Percentiles rank a stretch among this genome's conserved stretches.
These are phyloP conservation scores for Pelodytes ibericus DNA, from an alignment of 2,797 vertebrate species.

Conservation along the genomic window DNA sequence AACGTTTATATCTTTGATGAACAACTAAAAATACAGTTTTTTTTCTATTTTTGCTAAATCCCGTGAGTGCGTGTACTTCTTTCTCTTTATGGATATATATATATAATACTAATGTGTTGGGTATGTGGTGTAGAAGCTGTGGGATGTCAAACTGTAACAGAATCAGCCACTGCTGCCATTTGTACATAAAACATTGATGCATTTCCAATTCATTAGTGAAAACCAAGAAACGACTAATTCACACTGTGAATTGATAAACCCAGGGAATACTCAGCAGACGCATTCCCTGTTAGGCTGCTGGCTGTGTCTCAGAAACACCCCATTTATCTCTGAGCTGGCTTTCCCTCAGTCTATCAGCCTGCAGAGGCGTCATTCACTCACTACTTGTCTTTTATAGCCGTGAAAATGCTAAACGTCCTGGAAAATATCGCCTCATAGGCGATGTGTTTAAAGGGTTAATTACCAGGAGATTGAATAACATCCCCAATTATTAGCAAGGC, in stretches of 20 bases:
- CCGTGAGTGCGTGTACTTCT: no score
- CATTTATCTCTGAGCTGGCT: constrained; percentile 27
- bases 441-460: constrained; percentile 33
- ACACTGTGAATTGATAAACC: constrained; percentile 27
- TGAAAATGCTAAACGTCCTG: background rate
- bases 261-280: constrained; percentile 1
- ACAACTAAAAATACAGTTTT: no score
- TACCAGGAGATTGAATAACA: constrained; percentile 17
- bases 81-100: no score
- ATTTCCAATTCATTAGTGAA: constrained; percentile 39
- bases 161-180: constrained; percentile 21
- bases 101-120: no score
- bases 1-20: no score
- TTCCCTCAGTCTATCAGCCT: background rate
- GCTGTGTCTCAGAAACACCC: constrained; percentile 15
- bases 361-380: constrained; percentile 8
- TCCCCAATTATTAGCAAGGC: constrained; percentile 10
- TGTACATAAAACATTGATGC: constrained; percentile 39
- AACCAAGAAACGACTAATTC: constrained; percentile 35
- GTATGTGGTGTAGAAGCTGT: constrained; percentile 15
- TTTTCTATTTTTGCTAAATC: no score
- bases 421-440: background rate
- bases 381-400: background rate
- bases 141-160: constrained; percentile 27
- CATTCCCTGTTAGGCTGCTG: constrained; percentile 25